A percentile compares a stretch with the other conserved stretches of the same genome.
These are phyloP conservation scores for Empidonax alnorum DNA, from an alignment of 2,113 vertebrate genomes.

Conservation along the genomic window DNA sequence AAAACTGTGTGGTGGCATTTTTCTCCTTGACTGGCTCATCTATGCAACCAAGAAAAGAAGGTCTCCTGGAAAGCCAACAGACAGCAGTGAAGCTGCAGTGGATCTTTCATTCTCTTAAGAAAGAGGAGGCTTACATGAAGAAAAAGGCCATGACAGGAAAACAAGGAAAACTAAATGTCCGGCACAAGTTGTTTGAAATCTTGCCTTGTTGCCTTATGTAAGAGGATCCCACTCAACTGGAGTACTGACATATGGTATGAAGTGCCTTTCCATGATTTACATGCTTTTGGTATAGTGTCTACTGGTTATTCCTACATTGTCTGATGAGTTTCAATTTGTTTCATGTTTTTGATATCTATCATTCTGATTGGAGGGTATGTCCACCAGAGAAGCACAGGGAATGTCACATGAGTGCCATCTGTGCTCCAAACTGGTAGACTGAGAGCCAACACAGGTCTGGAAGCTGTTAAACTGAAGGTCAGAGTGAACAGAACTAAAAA, in stretches of 20 bases:
- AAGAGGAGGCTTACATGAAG: neutral
- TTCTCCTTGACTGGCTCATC: neutral
- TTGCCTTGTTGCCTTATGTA: neutral
- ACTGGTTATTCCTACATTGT: neutral
- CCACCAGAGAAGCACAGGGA: neutral
- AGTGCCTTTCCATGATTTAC: neutral
- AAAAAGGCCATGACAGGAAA: neutral
- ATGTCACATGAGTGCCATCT: neutral
- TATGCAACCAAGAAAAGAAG: neutral
- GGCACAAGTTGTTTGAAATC: neutral
- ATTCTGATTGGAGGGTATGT: neutral
- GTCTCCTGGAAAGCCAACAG: neutral
- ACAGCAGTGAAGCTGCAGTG: neutral
- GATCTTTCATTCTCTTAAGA: neutral
- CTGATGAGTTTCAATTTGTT: neutral
- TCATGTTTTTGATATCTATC: neutral
- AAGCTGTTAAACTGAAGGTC: neutral
- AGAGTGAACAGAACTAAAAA: neutral
- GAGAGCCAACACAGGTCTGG: neutral
- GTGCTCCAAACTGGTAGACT: neutral
- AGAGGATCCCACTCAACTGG: neutral
- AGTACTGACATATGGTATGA: neutral
- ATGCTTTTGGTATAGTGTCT: neutral
- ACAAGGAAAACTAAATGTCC: neutral
- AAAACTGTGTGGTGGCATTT: neutral